A percentile compares a stretch with the other conserved stretches of the same genome.
These are phyloP conservation scores for Alviniconcha strummeri DNA, from an alignment of 2,888 invertebrate genomes.

Conservation along the genomic window DNA sequence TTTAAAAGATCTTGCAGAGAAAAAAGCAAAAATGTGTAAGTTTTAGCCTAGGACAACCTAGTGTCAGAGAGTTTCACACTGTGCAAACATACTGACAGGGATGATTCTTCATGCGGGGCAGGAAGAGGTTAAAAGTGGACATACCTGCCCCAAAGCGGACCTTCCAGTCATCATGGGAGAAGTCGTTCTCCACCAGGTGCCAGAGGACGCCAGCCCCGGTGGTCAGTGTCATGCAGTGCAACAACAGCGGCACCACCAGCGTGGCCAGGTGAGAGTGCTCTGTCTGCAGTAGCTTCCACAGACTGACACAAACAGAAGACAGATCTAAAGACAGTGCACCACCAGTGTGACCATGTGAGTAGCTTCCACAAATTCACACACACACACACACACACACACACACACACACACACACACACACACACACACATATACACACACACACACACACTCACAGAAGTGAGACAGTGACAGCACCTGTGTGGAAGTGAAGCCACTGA, in stretches of 20 bases:
- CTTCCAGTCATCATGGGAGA: conserved; percentile 92
- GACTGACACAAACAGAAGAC: conserved; percentile 76
- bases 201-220: conserved; percentile 97
- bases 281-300: conserved; percentile 94
- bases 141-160: conserved; percentile 90
- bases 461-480: no score
- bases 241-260: conserved; percentile 90
- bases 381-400: no score
- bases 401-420: no score
- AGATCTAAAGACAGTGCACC: not conserved
- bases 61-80: no score
- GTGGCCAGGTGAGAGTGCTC: conserved; percentile 96
- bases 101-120: no score
- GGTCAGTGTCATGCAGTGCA: conserved; percentile 95
- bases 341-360: not conserved
- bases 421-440: no score
- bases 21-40: no score
- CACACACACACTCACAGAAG: no score
- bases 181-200: conserved; percentile 94
- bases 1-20: no score
- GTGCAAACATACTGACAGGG: no score
- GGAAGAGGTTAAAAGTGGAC: not conserved
- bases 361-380: no score
- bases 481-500: conserved; percentile 72
- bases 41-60: no score